Conservation (phyloP, 2,797 vertebrate species). For the Pantherophis vulpinus region DNA sequence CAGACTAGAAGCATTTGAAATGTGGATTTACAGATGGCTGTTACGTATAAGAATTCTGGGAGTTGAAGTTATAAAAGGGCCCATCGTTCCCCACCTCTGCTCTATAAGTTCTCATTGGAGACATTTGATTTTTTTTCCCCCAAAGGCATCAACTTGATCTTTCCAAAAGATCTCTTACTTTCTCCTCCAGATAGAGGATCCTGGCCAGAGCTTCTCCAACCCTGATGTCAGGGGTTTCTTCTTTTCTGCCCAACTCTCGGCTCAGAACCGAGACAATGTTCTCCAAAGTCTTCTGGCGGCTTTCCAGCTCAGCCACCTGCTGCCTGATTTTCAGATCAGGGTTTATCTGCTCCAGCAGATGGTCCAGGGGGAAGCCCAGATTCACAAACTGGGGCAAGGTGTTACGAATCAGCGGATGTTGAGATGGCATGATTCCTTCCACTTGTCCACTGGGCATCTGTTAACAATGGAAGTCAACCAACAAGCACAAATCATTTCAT, state of each 20-base stretch:
- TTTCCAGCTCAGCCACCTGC: constrained; percentile 7
- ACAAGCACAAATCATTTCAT: neutral
- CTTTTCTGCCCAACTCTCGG: constrained; percentile 14
- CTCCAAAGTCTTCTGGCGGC: constrained; percentile 26
- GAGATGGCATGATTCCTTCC: neutral
- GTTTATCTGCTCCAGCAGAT: neutral
- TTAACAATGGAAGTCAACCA: neutral
- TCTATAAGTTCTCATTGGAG: neutral
- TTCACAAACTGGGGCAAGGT: neutral
- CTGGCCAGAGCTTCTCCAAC: constrained; percentile 19
- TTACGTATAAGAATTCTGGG: neutral
- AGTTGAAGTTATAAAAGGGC: neutral
- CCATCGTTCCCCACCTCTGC: neutral
- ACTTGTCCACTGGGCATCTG: neutral
- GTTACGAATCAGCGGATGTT: neutral
- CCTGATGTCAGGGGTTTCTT: neutral
- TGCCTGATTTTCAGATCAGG: neutral
- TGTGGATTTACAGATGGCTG: no score
- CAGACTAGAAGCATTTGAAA: no score
- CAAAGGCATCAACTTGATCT: no score
- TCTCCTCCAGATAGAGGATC: constrained; percentile 29
- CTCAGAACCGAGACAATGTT: constrained; percentile 32
- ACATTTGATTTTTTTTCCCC: neutral
- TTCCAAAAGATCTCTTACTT: neutral
- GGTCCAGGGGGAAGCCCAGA: neutral